These are phyloP conservation scores for Norana najaformis DNA, from an alignment of 2,888 invertebrate species.

Conservation along the genomic window DNA sequence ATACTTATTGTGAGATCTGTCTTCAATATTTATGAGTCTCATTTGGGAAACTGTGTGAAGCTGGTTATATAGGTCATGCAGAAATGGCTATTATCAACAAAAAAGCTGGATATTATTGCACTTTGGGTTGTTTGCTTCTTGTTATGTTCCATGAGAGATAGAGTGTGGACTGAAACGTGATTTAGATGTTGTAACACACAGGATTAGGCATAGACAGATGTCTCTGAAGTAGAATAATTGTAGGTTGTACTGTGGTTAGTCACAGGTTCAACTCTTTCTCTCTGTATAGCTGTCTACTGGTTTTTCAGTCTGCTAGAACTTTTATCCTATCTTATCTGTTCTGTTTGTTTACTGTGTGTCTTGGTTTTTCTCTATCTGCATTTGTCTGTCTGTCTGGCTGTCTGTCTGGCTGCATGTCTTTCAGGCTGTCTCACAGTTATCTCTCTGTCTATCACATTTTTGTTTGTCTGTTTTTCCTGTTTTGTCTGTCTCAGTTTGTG, in stretches of 20 bases:
- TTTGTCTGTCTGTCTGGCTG: background rate
- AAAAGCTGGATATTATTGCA: background rate
- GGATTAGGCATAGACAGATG: no score
- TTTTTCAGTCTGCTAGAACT: background rate
- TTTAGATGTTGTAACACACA: background rate
- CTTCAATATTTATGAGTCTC: background rate
- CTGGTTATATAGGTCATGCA: conserved; percentile 10
- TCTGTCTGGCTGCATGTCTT: no score
- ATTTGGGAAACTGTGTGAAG: conserved; percentile 3
- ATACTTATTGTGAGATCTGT: background rate
- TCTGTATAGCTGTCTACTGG: background rate
- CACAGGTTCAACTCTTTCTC: background rate
- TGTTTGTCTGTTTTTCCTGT: no score
- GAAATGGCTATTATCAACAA: background rate
- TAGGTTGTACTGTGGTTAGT: background rate
- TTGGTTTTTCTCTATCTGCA: background rate
- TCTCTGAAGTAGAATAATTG: background rate
- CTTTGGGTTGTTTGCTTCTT: background rate
- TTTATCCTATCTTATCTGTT: conserved; percentile 13
- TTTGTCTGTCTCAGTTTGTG: background rate
- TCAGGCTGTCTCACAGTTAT: no score
- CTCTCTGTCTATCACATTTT: no score
- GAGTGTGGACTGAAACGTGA: background rate
- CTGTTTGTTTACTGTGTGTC: background rate
- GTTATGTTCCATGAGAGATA: background rate